These are phyloP conservation scores for Myiozetetes cayanensis DNA, from an alignment of 2,113 vertebrate genomes.

Conservation along the genomic window DNA sequence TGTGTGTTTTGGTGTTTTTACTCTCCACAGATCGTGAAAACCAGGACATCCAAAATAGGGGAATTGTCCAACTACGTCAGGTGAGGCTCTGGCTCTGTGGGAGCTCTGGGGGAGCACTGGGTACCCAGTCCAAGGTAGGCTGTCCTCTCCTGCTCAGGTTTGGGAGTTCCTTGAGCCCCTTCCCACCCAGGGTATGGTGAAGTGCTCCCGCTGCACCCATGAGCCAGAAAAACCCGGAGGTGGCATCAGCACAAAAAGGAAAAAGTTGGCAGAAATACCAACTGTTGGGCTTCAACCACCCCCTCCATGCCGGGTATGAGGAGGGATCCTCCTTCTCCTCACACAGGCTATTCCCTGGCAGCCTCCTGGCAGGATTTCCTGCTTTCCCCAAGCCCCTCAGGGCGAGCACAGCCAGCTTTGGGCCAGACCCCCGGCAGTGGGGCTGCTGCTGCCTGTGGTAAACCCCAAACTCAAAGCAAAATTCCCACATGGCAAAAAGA, in stretches of 20 bases:
- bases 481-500: neutral
- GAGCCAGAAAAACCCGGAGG: neutral
- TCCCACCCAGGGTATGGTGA: neutral
- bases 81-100: conserved; percentile 60
- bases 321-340: neutral
- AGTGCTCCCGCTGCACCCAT: neutral
- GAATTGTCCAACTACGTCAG: conserved; percentile 77
- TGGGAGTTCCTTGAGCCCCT: neutral
- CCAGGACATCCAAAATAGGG: conserved; percentile 80
- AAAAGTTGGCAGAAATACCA: neutral
- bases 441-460: neutral
- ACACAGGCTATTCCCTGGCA: neutral
- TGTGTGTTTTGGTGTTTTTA: neutral
- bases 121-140: neutral
- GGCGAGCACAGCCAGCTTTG: neutral
- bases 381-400: neutral
- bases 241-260: neutral
- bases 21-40: conserved; percentile 82
- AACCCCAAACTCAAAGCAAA: neutral
- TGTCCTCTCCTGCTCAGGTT: neutral
- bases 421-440: neutral
- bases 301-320: accelerated
- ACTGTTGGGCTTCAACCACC: neutral
- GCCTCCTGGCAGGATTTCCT: conserved; percentile 13
- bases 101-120: neutral